These are phyloP conservation scores for Cerastoderma edule DNA, from an alignment of 2,888 invertebrate genomes.

Conservation along the genomic window DNA sequence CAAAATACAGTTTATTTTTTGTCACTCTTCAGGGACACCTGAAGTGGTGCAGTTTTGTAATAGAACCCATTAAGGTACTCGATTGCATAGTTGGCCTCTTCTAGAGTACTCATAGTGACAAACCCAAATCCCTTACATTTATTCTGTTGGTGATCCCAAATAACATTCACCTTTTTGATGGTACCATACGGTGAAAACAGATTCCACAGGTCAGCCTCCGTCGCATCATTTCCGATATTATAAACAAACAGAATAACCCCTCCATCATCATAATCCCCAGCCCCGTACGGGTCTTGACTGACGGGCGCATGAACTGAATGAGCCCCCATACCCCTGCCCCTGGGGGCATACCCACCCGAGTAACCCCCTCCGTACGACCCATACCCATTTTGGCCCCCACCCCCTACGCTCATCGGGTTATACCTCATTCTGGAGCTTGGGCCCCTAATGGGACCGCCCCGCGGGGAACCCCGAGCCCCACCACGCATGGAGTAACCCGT, in stretches of 20 bases:
- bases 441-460: conserved; percentile 62
- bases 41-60: conserved; percentile 81
- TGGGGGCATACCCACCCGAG: conserved; percentile 33
- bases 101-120: conserved; percentile 83
- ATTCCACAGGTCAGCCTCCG: conserved; percentile 82
- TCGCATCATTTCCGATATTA: conserved; percentile 83
- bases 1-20: conserved; percentile 18
- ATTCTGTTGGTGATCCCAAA: conserved; percentile 80
- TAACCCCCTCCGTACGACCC: conserved; percentile 40
- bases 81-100: conserved; percentile 83
- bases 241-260: conserved; percentile 81
- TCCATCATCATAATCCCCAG: conserved; percentile 19
- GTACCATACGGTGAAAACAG: conserved; percentile 83
- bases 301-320: too few relatives aligned
- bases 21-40: conserved; percentile 78
- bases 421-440: conserved; percentile 58
- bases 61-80: conserved; percentile 82
- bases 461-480: conserved; percentile 34
- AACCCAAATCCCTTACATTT: conserved; percentile 84
- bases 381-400: conserved; percentile 38
- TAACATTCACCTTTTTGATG: conserved; percentile 83
- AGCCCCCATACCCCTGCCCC: conserved; percentile 26
- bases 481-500: conserved; percentile 15
- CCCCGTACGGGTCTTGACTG: conserved; percentile 38
- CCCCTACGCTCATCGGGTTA: conserved; percentile 64